phyloP scores from a whole-genome alignment of 2,797 vertebrate genomes.

The Florisuga fusca region DNA sequence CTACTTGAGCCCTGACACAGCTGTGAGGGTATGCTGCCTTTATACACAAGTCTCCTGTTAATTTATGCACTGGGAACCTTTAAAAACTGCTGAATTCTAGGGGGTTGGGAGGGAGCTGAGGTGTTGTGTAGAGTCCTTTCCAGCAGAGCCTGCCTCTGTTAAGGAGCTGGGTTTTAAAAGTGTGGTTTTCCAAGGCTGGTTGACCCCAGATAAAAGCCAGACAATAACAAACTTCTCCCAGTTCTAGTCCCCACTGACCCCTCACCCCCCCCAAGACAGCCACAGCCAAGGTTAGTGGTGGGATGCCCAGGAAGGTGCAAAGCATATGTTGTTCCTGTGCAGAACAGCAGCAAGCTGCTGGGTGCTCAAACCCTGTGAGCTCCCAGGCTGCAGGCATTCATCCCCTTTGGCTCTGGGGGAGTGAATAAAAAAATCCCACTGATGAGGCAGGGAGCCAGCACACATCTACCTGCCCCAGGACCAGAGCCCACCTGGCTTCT shows the following conservation, averaged over 20 bases:
- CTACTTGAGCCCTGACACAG: neutral
- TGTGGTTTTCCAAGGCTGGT: neutral
- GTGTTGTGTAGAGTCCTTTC: neutral
- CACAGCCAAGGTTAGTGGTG: accelerated
- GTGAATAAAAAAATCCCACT: neutral
- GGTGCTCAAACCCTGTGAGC: neutral
- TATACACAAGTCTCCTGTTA: neutral
- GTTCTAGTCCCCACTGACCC: neutral
- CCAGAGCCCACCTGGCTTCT: neutral
- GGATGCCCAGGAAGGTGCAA: neutral
- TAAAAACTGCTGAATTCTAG: neutral
- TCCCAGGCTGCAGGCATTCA: neutral
- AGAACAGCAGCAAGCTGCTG: neutral
- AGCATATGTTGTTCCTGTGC: neutral
- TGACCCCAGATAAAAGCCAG: neutral
- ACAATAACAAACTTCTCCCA: neutral
- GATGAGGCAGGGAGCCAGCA: neutral
- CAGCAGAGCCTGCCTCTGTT: neutral
- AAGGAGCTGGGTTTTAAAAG: neutral
- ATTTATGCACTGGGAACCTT: neutral
- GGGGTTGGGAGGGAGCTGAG: neutral
- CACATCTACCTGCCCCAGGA: neutral
- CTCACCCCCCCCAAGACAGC: neutral
- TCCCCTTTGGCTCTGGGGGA: neutral
- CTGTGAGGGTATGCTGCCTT: neutral